Evolutionary conservation across 1,140 invertebrate genomes (phyloP).

Genomic region (Diabrotica virgifera): DNA sequence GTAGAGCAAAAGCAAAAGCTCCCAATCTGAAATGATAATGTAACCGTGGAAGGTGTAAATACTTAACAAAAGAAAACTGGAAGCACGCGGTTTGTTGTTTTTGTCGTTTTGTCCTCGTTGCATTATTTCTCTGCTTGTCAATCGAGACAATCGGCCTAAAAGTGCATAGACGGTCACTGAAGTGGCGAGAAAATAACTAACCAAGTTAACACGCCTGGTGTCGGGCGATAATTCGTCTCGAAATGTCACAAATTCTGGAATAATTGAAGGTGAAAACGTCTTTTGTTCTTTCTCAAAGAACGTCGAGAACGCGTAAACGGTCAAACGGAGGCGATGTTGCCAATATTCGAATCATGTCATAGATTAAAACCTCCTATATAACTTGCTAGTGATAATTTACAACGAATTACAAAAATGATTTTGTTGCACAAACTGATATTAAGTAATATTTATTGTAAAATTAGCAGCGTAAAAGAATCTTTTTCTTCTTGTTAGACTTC

Average conservation of each 20-base stretch:
- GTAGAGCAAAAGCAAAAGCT: too few relatives aligned
- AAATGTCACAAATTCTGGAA: conserved; percentile 34
- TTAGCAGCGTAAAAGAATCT: too few relatives aligned
- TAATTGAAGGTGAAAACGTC: conserved; percentile 24
- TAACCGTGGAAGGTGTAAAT: too few relatives aligned
- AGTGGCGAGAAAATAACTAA: conserved; percentile 38
- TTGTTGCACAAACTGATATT: too few relatives aligned
- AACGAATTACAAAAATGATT: too few relatives aligned
- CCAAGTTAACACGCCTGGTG: conserved; percentile 37
- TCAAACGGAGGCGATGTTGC: background rate
- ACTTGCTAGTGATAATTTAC: too few relatives aligned
- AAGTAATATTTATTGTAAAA: too few relatives aligned
- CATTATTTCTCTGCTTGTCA: conserved; percentile 25
- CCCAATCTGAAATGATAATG: too few relatives aligned
- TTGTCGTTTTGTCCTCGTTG: conserved; percentile 1
- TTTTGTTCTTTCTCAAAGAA: conserved; percentile 8
- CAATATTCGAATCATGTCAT: background rate
- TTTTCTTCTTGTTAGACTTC: too few relatives aligned
- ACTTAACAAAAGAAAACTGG: too few relatives aligned
- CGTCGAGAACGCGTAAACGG: background rate
- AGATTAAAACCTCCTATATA: too few relatives aligned
- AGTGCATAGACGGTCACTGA: conserved; percentile 6
- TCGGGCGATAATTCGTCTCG: conserved; percentile 36
- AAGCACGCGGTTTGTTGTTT: background rate
- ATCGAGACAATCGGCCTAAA: conserved; percentile 31